phyloP scores from a whole-genome alignment of 1,140 invertebrate genomes.

The silkworm (Bombyx mori) region DNA sequence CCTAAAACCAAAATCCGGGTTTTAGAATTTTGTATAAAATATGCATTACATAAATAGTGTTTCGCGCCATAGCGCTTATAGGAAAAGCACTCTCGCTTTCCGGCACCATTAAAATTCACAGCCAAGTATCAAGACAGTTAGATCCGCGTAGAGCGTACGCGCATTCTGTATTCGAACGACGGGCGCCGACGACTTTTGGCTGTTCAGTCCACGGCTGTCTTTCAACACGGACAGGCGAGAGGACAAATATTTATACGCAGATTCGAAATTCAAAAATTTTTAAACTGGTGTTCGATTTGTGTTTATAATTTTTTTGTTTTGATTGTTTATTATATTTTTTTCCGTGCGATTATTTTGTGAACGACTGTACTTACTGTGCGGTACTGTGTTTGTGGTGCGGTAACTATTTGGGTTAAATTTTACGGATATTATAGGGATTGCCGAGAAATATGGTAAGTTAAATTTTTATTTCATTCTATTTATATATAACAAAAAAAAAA shows the following conservation, averaged over 20 bases:
- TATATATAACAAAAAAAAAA: no score
- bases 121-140: conserved; percentile 61
- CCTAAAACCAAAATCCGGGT: no score
- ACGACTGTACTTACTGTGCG: conserved; percentile 34
- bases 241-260: conserved; percentile 31
- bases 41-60: no score
- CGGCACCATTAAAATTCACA: conserved; percentile 51
- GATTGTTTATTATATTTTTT: conserved; percentile 22
- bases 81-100: conserved; percentile 54
- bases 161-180: conserved; percentile 40
- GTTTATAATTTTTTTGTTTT: conserved; percentile 18
- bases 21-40: no score
- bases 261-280: conserved; percentile 15
- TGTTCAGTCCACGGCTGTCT: conserved; percentile 57
- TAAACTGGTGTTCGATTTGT: conserved; percentile 17
- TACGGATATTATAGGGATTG: conserved; percentile 23
- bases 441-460: conserved; percentile 39
- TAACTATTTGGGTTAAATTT: conserved; percentile 17
- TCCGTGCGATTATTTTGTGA: conserved; percentile 22
- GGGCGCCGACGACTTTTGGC: conserved; percentile 43
- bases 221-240: conserved; percentile 48
- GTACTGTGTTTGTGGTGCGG: conserved; percentile 38
- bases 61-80: no score
- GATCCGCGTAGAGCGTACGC: conserved; percentile 35
- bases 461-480: no score